Percentiles rank a stretch among this genome's conserved stretches.
These are phyloP conservation scores for Pimephales promelas DNA, from an alignment of 2,113 vertebrate species.

Conservation along the genomic window DNA sequence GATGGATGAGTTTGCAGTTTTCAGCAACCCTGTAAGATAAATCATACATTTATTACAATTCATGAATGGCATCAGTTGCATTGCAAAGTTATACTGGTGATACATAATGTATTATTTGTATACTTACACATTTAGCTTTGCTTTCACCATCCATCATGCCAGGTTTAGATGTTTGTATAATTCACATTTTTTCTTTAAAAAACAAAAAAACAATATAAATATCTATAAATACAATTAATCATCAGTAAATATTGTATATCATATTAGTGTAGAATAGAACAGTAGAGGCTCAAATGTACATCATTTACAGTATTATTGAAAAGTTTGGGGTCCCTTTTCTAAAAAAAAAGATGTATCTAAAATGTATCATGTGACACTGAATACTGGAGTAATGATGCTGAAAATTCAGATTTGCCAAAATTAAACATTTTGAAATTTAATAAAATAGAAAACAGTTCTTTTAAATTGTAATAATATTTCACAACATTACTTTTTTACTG, in stretches of 20 bases:
- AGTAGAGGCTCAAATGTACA: background rate
- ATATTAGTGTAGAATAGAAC: background rate
- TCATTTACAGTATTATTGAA: background rate
- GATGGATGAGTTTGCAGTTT: background rate
- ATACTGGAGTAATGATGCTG: too few relatives aligned
- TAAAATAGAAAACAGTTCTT: background rate
- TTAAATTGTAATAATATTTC: background rate
- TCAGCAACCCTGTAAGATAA: slow-evolving; percentile 26
- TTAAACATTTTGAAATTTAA: too few relatives aligned
- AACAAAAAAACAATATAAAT: background rate
- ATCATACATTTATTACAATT: background rate
- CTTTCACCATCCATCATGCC: background rate
- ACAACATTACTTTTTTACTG: background rate
- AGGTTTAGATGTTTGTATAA: slow-evolving; percentile 1
- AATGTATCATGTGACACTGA: too few relatives aligned
- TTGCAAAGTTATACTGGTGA: background rate
- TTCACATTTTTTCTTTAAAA: slow-evolving; percentile 34
- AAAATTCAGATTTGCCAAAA: too few relatives aligned
- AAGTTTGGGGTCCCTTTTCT: background rate
- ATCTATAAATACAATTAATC: background rate
- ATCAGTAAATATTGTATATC: background rate
- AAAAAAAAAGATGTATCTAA: too few relatives aligned
- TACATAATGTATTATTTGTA: background rate
- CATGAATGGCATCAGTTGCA: background rate
- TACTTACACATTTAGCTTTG: slow-evolving; percentile 26